phyloP scores from a whole-genome alignment of 2,888 invertebrate species.

The Lacanobia oleracea region DNA sequence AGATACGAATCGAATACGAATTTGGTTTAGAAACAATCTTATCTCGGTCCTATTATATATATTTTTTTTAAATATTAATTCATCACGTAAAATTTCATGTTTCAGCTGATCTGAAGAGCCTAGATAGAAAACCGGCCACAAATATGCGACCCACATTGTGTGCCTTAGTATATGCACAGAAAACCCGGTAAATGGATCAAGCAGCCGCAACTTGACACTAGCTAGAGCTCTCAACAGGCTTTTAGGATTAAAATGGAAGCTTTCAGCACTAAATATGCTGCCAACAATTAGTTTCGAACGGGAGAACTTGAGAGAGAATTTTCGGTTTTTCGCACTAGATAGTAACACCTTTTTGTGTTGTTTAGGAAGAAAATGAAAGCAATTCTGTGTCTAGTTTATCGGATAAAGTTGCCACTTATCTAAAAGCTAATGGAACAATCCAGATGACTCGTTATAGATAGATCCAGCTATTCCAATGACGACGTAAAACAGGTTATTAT shows the following conservation, averaged over 20 bases:
- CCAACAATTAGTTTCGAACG: constrained; percentile 50
- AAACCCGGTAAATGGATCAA: constrained; percentile 63
- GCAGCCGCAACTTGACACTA: constrained; percentile 63
- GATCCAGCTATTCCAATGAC: not conserved
- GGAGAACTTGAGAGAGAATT: constrained; percentile 32
- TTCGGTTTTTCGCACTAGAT: constrained; percentile 7
- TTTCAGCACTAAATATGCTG: constrained; percentile 58
- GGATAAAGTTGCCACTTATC: not conserved
- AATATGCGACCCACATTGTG: constrained; percentile 43
- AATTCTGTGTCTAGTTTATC: not conserved
- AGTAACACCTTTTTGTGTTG: not conserved
- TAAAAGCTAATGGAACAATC: not conserved
- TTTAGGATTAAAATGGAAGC: constrained; percentile 67
- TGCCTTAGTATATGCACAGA: constrained; percentile 13
- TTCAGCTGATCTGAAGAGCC: not conserved
- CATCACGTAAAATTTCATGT: not conserved
- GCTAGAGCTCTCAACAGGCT: constrained; percentile 59
- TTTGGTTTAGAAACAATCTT: too few relatives aligned
- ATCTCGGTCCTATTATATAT: too few relatives aligned
- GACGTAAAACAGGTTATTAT: not conserved
- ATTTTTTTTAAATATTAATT: too few relatives aligned
- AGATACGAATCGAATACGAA: not conserved
- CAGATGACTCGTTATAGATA: not conserved
- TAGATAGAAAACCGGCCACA: constrained; percentile 8
- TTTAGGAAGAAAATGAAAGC: not conserved